These are phyloP conservation scores for Tokudaia tokunoshimensis DNA, from an alignment of 2,797 vertebrate genomes.

Conservation along the genomic window DNA sequence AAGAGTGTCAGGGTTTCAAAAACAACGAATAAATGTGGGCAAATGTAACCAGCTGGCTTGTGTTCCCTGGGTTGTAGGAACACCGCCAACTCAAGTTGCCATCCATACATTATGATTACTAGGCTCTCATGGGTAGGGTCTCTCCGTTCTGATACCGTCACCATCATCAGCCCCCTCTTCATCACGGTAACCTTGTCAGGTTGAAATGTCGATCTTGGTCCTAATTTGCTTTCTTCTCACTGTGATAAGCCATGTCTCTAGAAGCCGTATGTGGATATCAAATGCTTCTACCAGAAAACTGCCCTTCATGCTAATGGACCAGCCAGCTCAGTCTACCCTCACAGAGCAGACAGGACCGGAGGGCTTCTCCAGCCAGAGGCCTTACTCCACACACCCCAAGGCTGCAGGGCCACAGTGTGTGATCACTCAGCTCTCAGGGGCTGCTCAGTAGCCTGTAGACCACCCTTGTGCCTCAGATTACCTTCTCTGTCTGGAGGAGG, in stretches of 20 bases:
- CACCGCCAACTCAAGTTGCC: too few relatives aligned
- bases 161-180: neutral
- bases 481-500: neutral
- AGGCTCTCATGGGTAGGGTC: neutral
- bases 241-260: neutral
- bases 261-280: neutral
- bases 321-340: neutral
- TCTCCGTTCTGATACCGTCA: neutral
- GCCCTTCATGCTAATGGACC: too few relatives aligned
- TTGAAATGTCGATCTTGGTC: neutral
- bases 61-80: neutral
- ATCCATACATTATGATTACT: neutral
- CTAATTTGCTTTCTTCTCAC: neutral
- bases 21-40: neutral
- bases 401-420: neutral
- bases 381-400: neutral
- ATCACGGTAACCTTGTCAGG: neutral
- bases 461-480: neutral
- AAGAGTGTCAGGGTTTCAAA: neutral
- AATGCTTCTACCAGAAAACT: neutral
- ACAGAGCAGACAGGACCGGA: neutral
- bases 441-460: neutral
- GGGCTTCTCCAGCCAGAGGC: too few relatives aligned
- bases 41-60: neutral
- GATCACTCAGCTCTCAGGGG: neutral